Conservation (phyloP, 2,888 invertebrate genomes). For the Clunio marinus region DNA sequence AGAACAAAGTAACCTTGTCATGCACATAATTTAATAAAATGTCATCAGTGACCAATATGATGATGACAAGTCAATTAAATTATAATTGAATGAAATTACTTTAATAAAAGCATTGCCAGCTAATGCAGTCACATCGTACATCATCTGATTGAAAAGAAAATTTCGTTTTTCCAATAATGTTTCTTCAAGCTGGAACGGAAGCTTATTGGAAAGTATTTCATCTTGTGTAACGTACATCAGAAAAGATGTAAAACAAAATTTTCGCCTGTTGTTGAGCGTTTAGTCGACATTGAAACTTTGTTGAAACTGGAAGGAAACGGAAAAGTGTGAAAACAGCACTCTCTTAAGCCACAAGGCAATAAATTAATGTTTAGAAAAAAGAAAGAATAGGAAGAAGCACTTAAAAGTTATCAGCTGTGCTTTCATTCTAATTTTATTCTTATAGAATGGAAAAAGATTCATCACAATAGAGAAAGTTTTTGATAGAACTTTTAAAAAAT, state of each 20-base stretch:
- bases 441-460: no score
- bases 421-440: no score
- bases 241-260: background rate
- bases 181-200: background rate
- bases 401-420: background rate
- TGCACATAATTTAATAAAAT: no score
- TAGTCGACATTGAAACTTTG: constrained; percentile 33
- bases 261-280: background rate
- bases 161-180: constrained; percentile 4
- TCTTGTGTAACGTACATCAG: background rate
- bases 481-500: no score
- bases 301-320: constrained; percentile 17
- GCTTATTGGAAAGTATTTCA: constrained; percentile 1
- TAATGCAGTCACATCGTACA: no score
- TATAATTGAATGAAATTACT: no score
- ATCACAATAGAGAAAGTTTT: no score
- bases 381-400: background rate
- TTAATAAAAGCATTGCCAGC: no score
- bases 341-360: background rate
- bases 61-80: no score
- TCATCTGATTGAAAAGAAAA: background rate
- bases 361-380: background rate
- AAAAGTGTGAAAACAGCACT: no score
- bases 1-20: no score
- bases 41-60: no score